Evolutionary conservation across 2,797 vertebrate species (phyloP), one percentile per base, ranked within the genome.

Genomic region (Pipistrellus pipistrellus): DNA sequence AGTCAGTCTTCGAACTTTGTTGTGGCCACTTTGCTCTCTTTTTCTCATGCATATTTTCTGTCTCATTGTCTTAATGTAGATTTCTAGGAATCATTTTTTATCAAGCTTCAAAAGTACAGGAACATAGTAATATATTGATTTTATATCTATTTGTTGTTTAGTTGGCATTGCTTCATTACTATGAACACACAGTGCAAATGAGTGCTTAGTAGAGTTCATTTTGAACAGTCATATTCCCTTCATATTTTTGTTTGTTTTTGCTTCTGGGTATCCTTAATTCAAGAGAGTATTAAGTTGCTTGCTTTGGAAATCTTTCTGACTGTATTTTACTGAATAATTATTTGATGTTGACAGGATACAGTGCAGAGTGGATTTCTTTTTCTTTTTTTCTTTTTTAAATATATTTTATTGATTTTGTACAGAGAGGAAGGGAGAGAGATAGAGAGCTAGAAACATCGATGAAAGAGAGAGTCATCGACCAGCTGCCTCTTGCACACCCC

Each of bases 21-120:
- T 35, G 64, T 81, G 75, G 41, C 41, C 15, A 55, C 32, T 85
- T 21, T 53, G 53, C 21, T 90, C n/a, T n/a, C 59, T 77, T 78
- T 76, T 73, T 57, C 84, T 64, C 11, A 0, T 68, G 55, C 3
- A 17, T 75, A 69, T 77, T 94, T 48, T 59, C 32, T 75, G 8
- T 81, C 38, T 92, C 17, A 72, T 13, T 92, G 38, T 76, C 55
- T 94, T 91, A 46, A 8, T 32, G 57, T 5, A 76, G 81, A 84
- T 88, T 86, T 91, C 68, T 59, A 87, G 82, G 51, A 51, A 89
- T 30, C 6, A 4, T 30, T 91, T 91, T 44, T 84, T 78, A 81
- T 69, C 17, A 82, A 71, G n/a, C 62, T 71, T 57, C 21, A 86
- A 32, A 82, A 35, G 41, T 77, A 76, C 48, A 88, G 9, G 53